Evolutionary conservation across 2,888 invertebrate species (phyloP).

Genomic region (Matsumyia berberina): DNA sequence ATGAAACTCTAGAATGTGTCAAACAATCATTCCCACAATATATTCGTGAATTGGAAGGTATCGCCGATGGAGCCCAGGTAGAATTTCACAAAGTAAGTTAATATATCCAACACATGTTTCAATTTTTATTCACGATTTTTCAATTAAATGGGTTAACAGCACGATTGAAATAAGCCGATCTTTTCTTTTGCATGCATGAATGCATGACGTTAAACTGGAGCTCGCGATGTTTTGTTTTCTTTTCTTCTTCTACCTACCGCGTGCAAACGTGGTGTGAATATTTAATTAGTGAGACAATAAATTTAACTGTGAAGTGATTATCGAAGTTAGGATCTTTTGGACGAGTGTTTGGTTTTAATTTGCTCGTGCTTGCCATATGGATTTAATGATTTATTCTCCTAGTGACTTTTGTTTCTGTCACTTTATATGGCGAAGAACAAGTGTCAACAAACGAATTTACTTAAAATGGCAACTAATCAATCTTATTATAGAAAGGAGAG

Average conservation of each 20-base stretch:
- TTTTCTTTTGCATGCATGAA: not conserved
- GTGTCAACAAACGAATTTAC: too few species aligned
- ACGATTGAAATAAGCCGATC: not conserved
- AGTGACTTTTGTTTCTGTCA: too few species aligned
- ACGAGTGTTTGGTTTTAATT: not conserved
- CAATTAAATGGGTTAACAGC: not conserved
- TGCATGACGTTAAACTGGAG: not conserved
- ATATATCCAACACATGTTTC: slow-evolving; percentile 13
- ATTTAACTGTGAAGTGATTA: not conserved
- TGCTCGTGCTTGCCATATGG: too few species aligned
- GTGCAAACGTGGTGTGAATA: not conserved
- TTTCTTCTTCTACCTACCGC: not conserved
- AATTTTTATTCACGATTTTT: not conserved
- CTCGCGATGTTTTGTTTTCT: not conserved
- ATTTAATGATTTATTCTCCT: too few species aligned
- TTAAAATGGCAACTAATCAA: too few species aligned
- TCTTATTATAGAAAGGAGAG: too few species aligned
- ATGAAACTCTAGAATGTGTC: slow-evolving; percentile 89
- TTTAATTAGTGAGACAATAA: not conserved
- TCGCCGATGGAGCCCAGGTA: slow-evolving; percentile 93
- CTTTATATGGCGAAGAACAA: too few species aligned
- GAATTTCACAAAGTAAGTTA: slow-evolving; percentile 91
- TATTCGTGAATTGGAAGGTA: slow-evolving; percentile 91
- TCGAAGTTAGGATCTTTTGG: not conserved
- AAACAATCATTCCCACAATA: slow-evolving; percentile 91